Evolutionary conservation across 2,888 invertebrate genomes (phyloP), one percentile per base, ranked within the genome.

Genomic region (Zhuqinia jingwanae): DNA sequence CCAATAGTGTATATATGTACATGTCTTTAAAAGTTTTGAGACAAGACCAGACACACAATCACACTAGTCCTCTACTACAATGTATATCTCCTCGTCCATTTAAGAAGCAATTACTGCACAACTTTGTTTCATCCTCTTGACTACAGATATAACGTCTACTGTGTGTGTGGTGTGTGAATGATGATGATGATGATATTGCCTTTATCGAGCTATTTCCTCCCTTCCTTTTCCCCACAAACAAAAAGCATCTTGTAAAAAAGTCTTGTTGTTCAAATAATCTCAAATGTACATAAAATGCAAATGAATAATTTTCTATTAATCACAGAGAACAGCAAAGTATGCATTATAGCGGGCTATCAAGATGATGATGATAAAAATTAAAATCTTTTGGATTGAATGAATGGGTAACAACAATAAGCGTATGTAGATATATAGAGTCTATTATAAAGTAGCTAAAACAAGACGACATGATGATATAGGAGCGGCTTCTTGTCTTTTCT

Each of bases 301-400:
- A 58, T 58, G 58, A 60, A 58, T 56, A 45, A 76, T 58, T 78
- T 78, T 25, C 60, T 47, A 56, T 58, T 56, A 58, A 60, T 56
- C 60, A 78, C 78, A 65, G 42, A 65, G 65, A 27, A 25, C 65
- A 42, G n/a, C 60, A 15, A 6, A 36, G 36, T 13, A 60, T 60
- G 36, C 36, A 36, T 6, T 3, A 6, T 36, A 8, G 36, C 36
- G 8, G 8, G 36, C 8, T 36, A 36, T 36, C 36, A 6, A 36
- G 36, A 36, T n/a, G n/a, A 36, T 6, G 36, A 36, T 36, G 36
- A 3, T 36, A 36, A 8, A 36, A 36, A 36, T 8, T 36, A 36
- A 36, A 8, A 36, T n/a, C n/a, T n/a, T n/a, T 53, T 8, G 2
- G 30, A 17, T 3, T 65, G 17, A 36, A 65, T 36, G 36, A 30